Conservation (phyloP, 2,888 invertebrate species). For the Netelia virgata region DNA sequence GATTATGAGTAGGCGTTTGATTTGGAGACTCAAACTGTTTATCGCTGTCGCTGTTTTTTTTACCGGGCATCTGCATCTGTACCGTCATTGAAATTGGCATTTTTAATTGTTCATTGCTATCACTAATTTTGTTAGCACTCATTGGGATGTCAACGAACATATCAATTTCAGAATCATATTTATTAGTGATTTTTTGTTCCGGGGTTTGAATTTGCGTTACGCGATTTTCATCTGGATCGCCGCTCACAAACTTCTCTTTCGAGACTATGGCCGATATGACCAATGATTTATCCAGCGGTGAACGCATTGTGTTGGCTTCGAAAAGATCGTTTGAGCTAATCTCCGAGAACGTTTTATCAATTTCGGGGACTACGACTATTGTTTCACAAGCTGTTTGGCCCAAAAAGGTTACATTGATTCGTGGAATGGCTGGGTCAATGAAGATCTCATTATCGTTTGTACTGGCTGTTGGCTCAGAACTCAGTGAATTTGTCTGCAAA, state of each 20-base stretch:
- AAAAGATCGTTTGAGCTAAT: not conserved
- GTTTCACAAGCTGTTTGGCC: conserved; percentile 4
- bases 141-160: not conserved
- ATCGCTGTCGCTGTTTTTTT: not conserved
- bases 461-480: conserved; percentile 25
- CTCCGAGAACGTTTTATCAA: not conserved
- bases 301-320: conserved; percentile 1
- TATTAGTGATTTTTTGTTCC: not conserved
- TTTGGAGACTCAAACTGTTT: not conserved
- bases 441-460: conserved; percentile 64
- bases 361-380: not conserved
- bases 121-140: not conserved
- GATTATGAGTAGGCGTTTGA: not conserved
- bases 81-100: not conserved
- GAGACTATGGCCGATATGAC: not conserved
- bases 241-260: not conserved
- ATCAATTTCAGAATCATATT: not conserved
- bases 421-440: conserved; percentile 59
- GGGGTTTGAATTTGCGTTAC: not conserved
- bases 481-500: conserved; percentile 45
- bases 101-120: not conserved
- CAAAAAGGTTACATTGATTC: conserved; percentile 23
- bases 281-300: not conserved
- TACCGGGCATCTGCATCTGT: not conserved
- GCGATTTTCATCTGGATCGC: not conserved